Evolutionary conservation across 2,797 vertebrate genomes (phyloP).

Genomic region (Lithobates sylvaticus): DNA sequence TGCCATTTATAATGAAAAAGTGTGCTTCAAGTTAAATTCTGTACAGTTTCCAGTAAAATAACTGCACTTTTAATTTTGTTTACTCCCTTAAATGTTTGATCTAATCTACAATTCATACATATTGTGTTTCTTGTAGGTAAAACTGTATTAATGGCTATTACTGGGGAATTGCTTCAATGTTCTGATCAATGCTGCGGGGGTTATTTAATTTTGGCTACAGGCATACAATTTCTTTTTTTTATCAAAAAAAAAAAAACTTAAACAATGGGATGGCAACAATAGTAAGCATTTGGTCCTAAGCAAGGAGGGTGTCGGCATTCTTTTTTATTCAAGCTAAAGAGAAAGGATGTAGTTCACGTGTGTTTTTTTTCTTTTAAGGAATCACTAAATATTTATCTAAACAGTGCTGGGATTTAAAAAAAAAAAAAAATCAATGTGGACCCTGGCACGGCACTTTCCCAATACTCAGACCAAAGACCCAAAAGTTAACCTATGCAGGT

Average conservation of each 20-base stretch:
- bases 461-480: too few relatives aligned
- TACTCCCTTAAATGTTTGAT: not conserved
- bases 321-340: too few relatives aligned
- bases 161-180: not conserved
- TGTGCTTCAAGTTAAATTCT: constrained; percentile 9
- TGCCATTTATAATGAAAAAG: not conserved
- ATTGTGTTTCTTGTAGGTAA: not conserved
- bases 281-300: not conserved
- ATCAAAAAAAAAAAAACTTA: too few relatives aligned
- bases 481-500: too few relatives aligned
- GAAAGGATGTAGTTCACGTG: too few relatives aligned
- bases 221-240: too few relatives aligned
- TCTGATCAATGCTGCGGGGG: not conserved
- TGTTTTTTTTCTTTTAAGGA: too few relatives aligned
- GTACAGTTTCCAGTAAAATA: not conserved
- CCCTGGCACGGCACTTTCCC: too few relatives aligned
- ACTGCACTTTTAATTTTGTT: not conserved
- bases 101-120: not conserved
- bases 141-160: not conserved
- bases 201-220: not conserved
- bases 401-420: too few relatives aligned
- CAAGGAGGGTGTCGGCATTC: too few relatives aligned
- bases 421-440: too few relatives aligned
- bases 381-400: too few relatives aligned
- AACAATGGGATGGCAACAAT: not conserved